Base-by-base conservation (phyloP, 1,140 invertebrate genomes). In the Anastrepha ludens region DNA sequence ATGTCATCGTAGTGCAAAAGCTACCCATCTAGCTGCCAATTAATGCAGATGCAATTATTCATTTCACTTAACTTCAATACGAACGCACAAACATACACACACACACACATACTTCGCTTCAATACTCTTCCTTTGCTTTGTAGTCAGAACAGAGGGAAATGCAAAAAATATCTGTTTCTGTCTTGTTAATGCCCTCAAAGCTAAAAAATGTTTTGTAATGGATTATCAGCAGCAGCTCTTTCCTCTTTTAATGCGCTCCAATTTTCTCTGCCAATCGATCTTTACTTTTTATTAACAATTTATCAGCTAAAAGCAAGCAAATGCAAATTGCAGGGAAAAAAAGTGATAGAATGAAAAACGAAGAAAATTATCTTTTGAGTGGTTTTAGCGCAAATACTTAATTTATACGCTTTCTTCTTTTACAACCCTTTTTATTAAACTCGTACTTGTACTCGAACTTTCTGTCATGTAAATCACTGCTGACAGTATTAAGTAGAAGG, bases 201-300 rank as follows among this genome's bases (percentile, higher is more conserved):
- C 74, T 81, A 9, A 81, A 81, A n/a, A 2, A 81, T 55, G 74
- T 55, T 81, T 7, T 50, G 47, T 55, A 58, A 29, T 81, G 20
- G 74, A 81, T 81, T 81, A 47, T 81, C 44, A 55, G 15, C 50
- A 81, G 20, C 67, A 74, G 67, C 67, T 47, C 17, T 74, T 74
- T 41, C 15, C 41, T 2, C 74, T 13, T 55, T 41, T 8, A 81
- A 50, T 55, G 3, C 47, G 47, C 47, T n/a, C 47, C 74, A 58
- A 50, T 81, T 81, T 81, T 55, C 8, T 17, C n/a, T 55, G 55
- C 47, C 74, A 81, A 81, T 81, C 74, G 74, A 81, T 81, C 74
- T 81, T 58, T 47, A 55, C 47, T 55, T 81, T 55, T 81, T 81
- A 81, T 81, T 20, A 58, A 5, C 8, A 81, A 81, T 55, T 20